phyloP scores from a whole-genome alignment of 2,888 invertebrate genomes.

The Gisinianus flammeolus region DNA sequence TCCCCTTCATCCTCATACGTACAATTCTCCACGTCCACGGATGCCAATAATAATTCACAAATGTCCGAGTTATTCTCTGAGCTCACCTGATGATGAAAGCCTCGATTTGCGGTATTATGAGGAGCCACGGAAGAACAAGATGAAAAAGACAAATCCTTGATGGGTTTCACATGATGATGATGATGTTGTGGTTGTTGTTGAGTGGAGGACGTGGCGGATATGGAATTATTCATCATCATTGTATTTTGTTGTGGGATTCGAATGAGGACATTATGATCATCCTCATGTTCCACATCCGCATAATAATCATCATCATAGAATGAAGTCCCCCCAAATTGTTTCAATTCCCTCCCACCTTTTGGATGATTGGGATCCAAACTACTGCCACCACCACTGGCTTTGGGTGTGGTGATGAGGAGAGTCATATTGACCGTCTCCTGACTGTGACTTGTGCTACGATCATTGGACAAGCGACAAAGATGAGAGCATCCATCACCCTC shows the following conservation, averaged over 20 bases:
- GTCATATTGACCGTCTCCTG: slow-evolving; percentile 58
- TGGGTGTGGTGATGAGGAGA: slow-evolving; percentile 47
- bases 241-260: slow-evolving; percentile 26
- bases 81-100: slow-evolving; percentile 12
- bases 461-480: slow-evolving; percentile 45
- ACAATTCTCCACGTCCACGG: slow-evolving; percentile 11
- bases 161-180: background rate
- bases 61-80: slow-evolving; percentile 26
- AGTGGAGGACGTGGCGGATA: background rate
- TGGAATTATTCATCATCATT: too few relatives aligned
- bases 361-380: slow-evolving; percentile 1
- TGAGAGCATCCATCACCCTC: slow-evolving; percentile 37
- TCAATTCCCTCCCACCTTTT: background rate
- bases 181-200: background rate
- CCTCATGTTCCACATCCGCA: background rate
- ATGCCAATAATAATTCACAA: slow-evolving; percentile 12
- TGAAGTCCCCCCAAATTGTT: background rate
- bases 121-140: slow-evolving; percentile 4
- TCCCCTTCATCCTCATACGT: slow-evolving; percentile 9
- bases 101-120: background rate
- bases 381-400: slow-evolving; percentile 1
- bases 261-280: slow-evolving; percentile 28
- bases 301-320: slow-evolving; percentile 11
- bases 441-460: slow-evolving; percentile 52
- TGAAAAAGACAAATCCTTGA: slow-evolving; percentile 12